A percentile compares a stretch with the other conserved stretches of the same genome.
These are phyloP conservation scores for Triplophysa yarkandensis DNA, from an alignment of 2,797 vertebrate species.

Conservation along the genomic window DNA sequence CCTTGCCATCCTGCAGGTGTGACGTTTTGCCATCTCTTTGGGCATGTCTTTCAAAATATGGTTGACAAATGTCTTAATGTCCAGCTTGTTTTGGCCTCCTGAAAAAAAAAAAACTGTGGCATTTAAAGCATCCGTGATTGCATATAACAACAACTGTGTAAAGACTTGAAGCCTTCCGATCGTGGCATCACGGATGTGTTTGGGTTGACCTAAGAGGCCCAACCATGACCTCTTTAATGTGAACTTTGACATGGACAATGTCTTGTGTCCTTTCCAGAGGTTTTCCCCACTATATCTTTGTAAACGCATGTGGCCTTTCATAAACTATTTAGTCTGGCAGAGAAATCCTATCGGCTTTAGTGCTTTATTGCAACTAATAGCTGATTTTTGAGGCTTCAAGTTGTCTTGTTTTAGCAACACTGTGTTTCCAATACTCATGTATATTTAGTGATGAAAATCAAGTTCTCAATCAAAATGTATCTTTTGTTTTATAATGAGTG, in stretches of 20 bases:
- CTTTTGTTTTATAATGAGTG: background rate
- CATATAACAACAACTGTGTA: background rate
- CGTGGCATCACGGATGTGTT: slow-evolving; percentile 48
- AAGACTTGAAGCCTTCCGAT: slow-evolving; percentile 21
- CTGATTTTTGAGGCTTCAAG: slow-evolving; percentile 1
- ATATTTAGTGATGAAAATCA: background rate
- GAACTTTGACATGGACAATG: slow-evolving; percentile 46
- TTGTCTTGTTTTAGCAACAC: slow-evolving; percentile 10
- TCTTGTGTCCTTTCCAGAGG: slow-evolving; percentile 16
- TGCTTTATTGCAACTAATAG: slow-evolving; percentile 27
- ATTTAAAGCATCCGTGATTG: slow-evolving; percentile 31
- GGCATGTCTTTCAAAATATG: slow-evolving; percentile 4
- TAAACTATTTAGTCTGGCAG: slow-evolving; percentile 66
- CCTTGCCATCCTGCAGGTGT: slow-evolving; percentile 14
- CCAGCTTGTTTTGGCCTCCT: slow-evolving; percentile 32
- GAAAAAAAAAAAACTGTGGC: slow-evolving; percentile 33
- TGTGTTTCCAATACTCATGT: too few species aligned
- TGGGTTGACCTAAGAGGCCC: slow-evolving; percentile 49
- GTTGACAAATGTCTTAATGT: slow-evolving; percentile 34
- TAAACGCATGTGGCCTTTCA: slow-evolving; percentile 53
- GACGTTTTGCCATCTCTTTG: background rate
- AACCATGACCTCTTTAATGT: slow-evolving; percentile 52
- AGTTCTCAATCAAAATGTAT: background rate
- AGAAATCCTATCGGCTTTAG: slow-evolving; percentile 33
- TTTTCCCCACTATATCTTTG: slow-evolving; percentile 45